These are phyloP conservation scores for Amphibalanus amphitrite DNA, from an alignment of 1,140 invertebrate genomes.

Conservation along the genomic window DNA sequence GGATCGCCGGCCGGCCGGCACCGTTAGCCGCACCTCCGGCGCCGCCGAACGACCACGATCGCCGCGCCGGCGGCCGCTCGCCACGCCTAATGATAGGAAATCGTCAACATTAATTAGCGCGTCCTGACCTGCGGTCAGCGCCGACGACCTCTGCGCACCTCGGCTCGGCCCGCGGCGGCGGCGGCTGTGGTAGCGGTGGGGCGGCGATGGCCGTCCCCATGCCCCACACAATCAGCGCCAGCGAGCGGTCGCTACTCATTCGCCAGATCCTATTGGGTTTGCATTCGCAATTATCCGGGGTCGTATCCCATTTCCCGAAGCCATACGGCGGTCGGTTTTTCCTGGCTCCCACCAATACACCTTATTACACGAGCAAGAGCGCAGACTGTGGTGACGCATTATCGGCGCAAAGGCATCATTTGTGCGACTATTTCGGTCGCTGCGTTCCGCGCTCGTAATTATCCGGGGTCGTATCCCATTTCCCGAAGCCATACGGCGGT, in stretches of 20 bases:
- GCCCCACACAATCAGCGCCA: background rate
- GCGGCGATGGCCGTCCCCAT: background rate
- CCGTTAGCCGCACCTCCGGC: background rate
- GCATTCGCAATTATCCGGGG: background rate
- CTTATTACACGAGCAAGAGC: background rate
- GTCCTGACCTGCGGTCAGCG: background rate
- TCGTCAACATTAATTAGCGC: conserved; percentile 1
- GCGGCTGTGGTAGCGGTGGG: too few relatives aligned
- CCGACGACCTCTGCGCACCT: background rate
- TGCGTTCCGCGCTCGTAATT: background rate
- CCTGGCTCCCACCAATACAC: background rate
- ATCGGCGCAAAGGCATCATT: background rate
- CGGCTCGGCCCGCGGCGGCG: too few relatives aligned
- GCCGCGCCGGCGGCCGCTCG: background rate
- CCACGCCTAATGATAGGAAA: background rate
- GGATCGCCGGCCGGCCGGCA: background rate
- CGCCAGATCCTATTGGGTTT: background rate
- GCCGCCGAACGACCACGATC: background rate
- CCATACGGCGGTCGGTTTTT: background rate
- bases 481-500: too few relatives aligned
- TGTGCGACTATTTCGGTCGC: background rate
- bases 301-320: background rate
- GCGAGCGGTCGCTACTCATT: background rate
- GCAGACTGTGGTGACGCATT: background rate
- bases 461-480: background rate